phyloP scores from a whole-genome alignment of 2,888 invertebrate genomes.

The Epistrophe eligans region DNA sequence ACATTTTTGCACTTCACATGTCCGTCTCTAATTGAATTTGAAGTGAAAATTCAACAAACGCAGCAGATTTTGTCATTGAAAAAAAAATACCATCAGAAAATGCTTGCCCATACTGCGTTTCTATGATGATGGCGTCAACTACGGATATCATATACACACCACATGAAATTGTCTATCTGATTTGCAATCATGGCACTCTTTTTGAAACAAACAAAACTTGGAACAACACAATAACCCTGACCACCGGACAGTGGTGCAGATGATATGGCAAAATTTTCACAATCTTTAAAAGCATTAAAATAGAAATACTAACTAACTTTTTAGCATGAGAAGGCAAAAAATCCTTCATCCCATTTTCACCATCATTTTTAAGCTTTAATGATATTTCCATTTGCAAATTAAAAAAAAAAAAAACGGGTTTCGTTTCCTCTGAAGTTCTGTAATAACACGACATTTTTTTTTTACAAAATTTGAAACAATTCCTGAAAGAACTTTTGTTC shows the following conservation, averaged over 20 bases:
- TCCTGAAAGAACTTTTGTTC: too few relatives aligned
- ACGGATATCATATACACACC: slow-evolving; percentile 16
- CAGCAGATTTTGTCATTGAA: neutral
- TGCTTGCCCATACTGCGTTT: neutral
- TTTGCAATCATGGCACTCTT: slow-evolving; percentile 14
- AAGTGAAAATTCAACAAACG: slow-evolving; percentile 45
- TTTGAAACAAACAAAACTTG: neutral
- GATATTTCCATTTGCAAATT: too few relatives aligned
- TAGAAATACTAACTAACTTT: too few relatives aligned
- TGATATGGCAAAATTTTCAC: neutral
- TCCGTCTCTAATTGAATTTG: slow-evolving; percentile 37
- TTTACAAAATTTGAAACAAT: too few relatives aligned
- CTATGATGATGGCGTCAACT: slow-evolving; percentile 31
- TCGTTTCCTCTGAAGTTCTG: too few relatives aligned
- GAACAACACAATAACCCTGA: neutral
- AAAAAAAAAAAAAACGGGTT: too few relatives aligned
- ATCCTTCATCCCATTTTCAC: too few relatives aligned
- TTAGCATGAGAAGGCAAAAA: too few relatives aligned
- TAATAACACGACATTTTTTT: too few relatives aligned
- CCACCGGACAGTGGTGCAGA: neutral
- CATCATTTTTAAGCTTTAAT: too few relatives aligned
- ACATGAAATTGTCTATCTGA: slow-evolving; percentile 15
- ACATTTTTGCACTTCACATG: slow-evolving; percentile 19
- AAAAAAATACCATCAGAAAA: slow-evolving; percentile 1
- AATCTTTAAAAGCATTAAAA: too few relatives aligned